phyloP scores from a whole-genome alignment of 2,797 vertebrate species.

The Helarctos malayanus region DNA sequence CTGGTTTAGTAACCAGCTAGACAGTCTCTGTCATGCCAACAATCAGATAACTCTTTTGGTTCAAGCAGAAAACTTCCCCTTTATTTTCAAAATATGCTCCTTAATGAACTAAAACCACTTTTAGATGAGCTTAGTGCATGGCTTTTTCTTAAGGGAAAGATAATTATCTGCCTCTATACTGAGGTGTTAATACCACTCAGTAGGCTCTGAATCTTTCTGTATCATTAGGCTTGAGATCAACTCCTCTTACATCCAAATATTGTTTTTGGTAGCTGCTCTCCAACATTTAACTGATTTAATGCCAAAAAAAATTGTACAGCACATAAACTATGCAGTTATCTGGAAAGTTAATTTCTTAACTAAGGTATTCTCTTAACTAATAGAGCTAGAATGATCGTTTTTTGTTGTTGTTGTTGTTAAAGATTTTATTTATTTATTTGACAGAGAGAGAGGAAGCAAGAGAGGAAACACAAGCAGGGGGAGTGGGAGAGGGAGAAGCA shows the following conservation, averaged over 20 bases:
- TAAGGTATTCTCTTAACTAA: slow-evolving; percentile 30
- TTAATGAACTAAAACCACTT: slow-evolving; percentile 1
- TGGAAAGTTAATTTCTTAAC: slow-evolving; percentile 30
- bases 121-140: slow-evolving; percentile 29
- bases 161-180: slow-evolving; percentile 19
- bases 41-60: background rate
- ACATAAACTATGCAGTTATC: background rate
- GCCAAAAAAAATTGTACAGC: background rate
- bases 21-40: background rate
- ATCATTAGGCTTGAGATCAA: slow-evolving; percentile 34
- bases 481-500: too few species aligned
- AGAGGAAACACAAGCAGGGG: too few species aligned
- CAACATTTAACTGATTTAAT: slow-evolving; percentile 36
- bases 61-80: background rate
- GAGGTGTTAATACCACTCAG: background rate
- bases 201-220: background rate
- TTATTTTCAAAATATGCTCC: background rate
- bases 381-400: background rate
- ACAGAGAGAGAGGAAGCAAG: too few species aligned
- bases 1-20: background rate
- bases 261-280: slow-evolving; percentile 21
- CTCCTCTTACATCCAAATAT: background rate
- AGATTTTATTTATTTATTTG: too few species aligned
- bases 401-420: too few species aligned
- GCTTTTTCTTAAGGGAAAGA: slow-evolving; percentile 37